A percentile compares a stretch with the other conserved stretches of the same genome.
Evolutionary conservation across 1,140 invertebrate species (phyloP).

Genomic region (Heliothis subflexa): DNA sequence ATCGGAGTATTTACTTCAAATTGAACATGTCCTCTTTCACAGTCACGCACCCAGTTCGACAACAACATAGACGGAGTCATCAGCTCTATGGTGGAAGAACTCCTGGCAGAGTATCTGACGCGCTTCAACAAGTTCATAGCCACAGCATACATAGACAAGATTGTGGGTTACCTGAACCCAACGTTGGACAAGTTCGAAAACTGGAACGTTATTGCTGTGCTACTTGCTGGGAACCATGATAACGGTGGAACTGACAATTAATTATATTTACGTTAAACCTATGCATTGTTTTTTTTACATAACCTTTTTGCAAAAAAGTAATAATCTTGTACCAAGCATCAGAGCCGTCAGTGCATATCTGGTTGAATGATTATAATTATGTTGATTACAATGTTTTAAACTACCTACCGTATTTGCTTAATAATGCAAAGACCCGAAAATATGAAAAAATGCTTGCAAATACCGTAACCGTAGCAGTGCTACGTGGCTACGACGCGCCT

Average conservation of each 20-base stretch:
- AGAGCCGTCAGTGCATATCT: too few relatives aligned
- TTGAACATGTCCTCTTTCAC: constrained; percentile 49
- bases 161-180: background rate
- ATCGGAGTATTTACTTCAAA: too few relatives aligned
- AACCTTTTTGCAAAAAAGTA: too few relatives aligned
- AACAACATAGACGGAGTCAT: constrained; percentile 67
- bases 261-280: background rate
- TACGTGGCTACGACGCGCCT: too few relatives aligned
- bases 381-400: too few relatives aligned
- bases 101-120: constrained; percentile 62
- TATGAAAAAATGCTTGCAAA: too few relatives aligned
- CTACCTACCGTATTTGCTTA: too few relatives aligned
- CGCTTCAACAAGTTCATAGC: constrained; percentile 62
- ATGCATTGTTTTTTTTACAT: background rate
- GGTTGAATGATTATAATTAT: too few relatives aligned
- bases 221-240: background rate
- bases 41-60: constrained; percentile 66
- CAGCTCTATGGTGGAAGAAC: constrained; percentile 64
- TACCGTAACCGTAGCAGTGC: too few relatives aligned
- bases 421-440: too few relatives aligned
- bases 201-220: background rate
- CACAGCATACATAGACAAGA: background rate
- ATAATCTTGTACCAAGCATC: too few relatives aligned
- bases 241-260: background rate
- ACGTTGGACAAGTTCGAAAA: background rate